These are phyloP conservation scores for Morpho achilles DNA, from an alignment of 2,888 invertebrate species.

Conservation along the genomic window DNA sequence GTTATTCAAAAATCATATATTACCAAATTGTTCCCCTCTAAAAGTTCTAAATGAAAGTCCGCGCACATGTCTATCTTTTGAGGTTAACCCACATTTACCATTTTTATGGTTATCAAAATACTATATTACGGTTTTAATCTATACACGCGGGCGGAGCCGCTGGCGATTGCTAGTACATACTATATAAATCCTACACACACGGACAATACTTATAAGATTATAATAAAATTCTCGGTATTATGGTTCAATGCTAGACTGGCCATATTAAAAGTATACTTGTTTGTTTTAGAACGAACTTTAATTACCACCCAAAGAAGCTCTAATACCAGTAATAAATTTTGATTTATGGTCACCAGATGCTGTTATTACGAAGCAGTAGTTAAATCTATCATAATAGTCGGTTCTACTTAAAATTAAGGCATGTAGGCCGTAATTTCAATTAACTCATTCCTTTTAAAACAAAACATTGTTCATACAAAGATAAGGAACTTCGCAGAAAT, in stretches of 20 bases:
- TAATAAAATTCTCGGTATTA: conserved; percentile 40
- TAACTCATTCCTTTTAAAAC: conserved; percentile 51
- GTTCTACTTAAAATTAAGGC: conserved; percentile 52
- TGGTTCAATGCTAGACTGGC: conserved; percentile 42
- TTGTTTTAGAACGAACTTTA: conserved; percentile 69
- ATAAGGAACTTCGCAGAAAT: conserved; percentile 30
- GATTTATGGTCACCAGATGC: conserved; percentile 69
- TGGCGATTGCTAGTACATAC: conserved; percentile 20
- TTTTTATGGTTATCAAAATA: no score
- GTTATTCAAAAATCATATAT: no score
- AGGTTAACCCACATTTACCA: no score
- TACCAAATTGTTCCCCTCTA: no score
- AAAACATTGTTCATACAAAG: conserved; percentile 28
- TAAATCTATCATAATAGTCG: conserved; percentile 44
- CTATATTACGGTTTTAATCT: no score
- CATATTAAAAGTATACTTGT: conserved; percentile 52
- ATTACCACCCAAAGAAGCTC: conserved; percentile 61
- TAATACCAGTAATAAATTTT: conserved; percentile 65
- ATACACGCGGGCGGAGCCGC: no score
- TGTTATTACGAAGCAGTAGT: conserved; percentile 63
- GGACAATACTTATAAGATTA: conserved; percentile 9
- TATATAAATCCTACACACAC: conserved; percentile 49
- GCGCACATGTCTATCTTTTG: no score
- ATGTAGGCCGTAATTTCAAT: conserved; percentile 68
- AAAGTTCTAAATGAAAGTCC: no score